These are phyloP conservation scores for Artemisiospiza belli DNA, from an alignment of 2,113 vertebrate genomes.

Conservation along the genomic window DNA sequence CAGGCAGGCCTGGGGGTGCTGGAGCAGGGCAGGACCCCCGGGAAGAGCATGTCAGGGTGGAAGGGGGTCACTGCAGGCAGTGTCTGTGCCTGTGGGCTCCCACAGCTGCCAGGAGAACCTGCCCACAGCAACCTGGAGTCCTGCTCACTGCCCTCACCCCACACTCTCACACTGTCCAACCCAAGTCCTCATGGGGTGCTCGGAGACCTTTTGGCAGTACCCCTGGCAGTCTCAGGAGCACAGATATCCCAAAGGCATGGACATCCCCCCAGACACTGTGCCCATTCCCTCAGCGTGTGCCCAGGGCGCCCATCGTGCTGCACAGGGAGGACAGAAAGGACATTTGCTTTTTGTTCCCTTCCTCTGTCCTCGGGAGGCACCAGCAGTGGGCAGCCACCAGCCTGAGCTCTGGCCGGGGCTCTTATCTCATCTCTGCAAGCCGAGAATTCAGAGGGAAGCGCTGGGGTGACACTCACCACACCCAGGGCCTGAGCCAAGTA, in stretches of 20 bases:
- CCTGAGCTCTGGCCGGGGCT: background rate
- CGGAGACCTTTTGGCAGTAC: background rate
- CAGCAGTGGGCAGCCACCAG: background rate
- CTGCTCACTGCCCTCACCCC: background rate
- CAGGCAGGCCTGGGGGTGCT: background rate
- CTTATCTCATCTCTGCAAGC: background rate
- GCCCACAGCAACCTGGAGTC: background rate
- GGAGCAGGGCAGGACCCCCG: background rate
- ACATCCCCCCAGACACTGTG: background rate
- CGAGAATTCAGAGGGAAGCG: rapidly evolving
- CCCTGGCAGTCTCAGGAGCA: background rate
- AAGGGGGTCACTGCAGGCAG: background rate
- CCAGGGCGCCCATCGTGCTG: rapidly evolving
- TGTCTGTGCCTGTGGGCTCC: background rate
- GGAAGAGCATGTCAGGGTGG: background rate
- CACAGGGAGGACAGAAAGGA: background rate
- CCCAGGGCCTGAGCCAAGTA: background rate
- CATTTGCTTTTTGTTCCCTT: background rate
- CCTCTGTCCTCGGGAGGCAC: background rate
- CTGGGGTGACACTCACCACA: rapidly evolving
- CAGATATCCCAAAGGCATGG: background rate
- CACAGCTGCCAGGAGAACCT: background rate
- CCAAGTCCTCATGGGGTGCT: background rate
- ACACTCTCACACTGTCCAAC: background rate
- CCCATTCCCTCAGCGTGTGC: rapidly evolving